These are phyloP conservation scores for Leucopsar rothschildi DNA, from an alignment of 2,113 vertebrate species.

Conservation along the genomic window DNA sequence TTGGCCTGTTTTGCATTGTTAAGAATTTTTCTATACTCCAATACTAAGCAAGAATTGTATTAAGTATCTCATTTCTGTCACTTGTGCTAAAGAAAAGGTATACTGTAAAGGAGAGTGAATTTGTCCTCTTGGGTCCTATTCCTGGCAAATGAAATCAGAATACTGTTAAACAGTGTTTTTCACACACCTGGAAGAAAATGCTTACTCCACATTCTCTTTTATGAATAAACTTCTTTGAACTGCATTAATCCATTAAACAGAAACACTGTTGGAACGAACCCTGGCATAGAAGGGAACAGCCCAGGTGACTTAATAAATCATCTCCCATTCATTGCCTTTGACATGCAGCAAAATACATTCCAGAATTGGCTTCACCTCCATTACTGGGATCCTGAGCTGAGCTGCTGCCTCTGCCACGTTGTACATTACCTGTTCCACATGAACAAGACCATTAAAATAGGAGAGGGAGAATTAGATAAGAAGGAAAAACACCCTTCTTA, in stretches of 20 bases:
- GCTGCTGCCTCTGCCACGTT: rapidly evolving
- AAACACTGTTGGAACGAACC: not conserved
- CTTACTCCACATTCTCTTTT: slow-evolving; percentile 17
- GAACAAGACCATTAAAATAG: not conserved
- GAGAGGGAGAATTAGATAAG: not conserved
- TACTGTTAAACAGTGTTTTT: not conserved
- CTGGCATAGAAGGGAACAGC: not conserved
- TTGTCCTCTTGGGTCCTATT: slow-evolving; percentile 14
- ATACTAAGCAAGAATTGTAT: not conserved
- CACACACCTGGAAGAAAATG: slow-evolving; percentile 15
- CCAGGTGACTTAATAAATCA: not conserved
- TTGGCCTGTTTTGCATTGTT: slow-evolving; percentile 18
- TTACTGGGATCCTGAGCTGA: not conserved
- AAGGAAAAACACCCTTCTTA: not conserved
- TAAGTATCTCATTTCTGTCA: slow-evolving; percentile 30
- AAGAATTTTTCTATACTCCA: not conserved
- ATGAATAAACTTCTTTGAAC: slow-evolving; percentile 42
- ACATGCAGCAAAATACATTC: rapidly evolving
- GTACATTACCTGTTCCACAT: not conserved
- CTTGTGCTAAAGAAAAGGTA: not conserved
- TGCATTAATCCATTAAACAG: slow-evolving; percentile 31
- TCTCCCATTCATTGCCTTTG: not conserved
- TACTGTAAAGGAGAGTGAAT: slow-evolving; percentile 25
- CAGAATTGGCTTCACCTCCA: not conserved
- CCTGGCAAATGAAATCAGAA: not conserved